Evolutionary conservation across 2,797 vertebrate species (phyloP).

Genomic region (Poeciliopsis gracilis): DNA sequence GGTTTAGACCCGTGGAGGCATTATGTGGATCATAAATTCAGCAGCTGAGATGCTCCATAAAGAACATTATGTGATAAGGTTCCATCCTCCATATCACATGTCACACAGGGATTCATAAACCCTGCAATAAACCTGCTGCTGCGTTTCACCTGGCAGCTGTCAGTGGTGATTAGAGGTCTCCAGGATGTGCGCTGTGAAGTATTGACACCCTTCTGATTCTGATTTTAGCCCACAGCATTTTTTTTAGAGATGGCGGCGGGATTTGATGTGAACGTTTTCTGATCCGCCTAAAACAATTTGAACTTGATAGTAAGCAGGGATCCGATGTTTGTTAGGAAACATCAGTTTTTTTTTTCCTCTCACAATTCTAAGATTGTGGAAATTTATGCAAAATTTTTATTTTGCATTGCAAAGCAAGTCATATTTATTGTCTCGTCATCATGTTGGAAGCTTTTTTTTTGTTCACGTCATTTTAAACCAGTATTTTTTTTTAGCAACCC

Average conservation of each 20-base stretch:
- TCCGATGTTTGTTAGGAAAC: background rate
- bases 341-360: too few species aligned
- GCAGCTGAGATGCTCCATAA: background rate
- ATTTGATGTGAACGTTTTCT: background rate
- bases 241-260: background rate
- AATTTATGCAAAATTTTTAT: background rate
- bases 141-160: background rate
- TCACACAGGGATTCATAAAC: background rate
- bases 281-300: background rate
- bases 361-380: background rate
- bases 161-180: background rate
- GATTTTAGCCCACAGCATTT: background rate
- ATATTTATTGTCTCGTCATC: too few species aligned
- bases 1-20: background rate
- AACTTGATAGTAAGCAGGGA: background rate
- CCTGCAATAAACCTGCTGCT: background rate
- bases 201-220: background rate
- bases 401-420: background rate
- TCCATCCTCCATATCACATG: background rate
- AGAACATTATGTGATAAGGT: background rate
- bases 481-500: too few species aligned
- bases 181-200: background rate
- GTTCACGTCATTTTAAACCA: too few species aligned
- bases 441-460: too few species aligned
- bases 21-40: constrained; percentile 1